Percentiles rank a stretch among this genome's conserved stretches.
Conservation (phyloP, 2,113 vertebrate species). For the Danionella cerebrum region DNA sequence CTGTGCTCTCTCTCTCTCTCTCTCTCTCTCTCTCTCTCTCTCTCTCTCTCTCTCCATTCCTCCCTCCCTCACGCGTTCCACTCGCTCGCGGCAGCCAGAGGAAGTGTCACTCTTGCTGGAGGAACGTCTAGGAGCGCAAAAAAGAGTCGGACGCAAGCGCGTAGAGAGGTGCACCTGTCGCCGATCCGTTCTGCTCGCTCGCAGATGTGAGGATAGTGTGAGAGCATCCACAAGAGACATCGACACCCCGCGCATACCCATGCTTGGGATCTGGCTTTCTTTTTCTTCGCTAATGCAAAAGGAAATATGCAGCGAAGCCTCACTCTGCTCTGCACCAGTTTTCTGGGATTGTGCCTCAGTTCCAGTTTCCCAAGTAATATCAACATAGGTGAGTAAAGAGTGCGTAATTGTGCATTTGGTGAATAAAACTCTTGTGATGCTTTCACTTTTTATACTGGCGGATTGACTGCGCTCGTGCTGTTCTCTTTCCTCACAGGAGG, state of each 20-base stretch:
- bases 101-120: slow-evolving; percentile 24
- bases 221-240: slow-evolving; percentile 35
- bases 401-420: background rate
- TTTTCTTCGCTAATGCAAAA: slow-evolving; percentile 96
- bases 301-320: slow-evolving; percentile 98
- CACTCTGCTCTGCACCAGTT: slow-evolving; percentile 94
- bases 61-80: background rate
- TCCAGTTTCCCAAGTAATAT: slow-evolving; percentile 99
- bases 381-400: slow-evolving; percentile 86
- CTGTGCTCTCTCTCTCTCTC: too few relatives aligned
- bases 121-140: slow-evolving; percentile 10
- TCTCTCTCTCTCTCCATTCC: background rate
- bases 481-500: slow-evolving; percentile 70
- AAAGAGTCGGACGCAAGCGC: background rate
- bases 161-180: slow-evolving; percentile 5
- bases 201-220: slow-evolving; percentile 22
- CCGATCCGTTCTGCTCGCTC: slow-evolving; percentile 10
- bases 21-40: background rate
- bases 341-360: slow-evolving; percentile 94
- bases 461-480: too few relatives aligned
- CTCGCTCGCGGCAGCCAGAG: background rate
- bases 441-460: too few relatives aligned
- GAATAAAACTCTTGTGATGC: background rate
- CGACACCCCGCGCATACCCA: slow-evolving; percentile 70
- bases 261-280: slow-evolving; percentile 85